Percentiles rank a stretch among this genome's conserved stretches.
These are phyloP conservation scores for Gambusia yucatana DNA, from an alignment of 2,797 vertebrate species.

Conservation along the genomic window DNA sequence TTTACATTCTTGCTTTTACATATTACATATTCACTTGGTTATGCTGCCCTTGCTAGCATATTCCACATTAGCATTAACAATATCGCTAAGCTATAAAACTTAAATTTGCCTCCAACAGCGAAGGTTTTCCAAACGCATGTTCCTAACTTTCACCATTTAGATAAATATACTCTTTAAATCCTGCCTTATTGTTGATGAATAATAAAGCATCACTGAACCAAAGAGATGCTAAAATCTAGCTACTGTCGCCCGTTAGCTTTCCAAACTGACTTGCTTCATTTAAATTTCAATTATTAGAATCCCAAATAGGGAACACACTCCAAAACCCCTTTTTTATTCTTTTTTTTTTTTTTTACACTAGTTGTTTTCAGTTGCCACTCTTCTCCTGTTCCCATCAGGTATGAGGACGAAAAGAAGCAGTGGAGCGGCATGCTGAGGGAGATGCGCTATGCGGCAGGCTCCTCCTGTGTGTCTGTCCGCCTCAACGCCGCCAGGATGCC, in stretches of 20 bases:
- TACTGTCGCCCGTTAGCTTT: neutral
- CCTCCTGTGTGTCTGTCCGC: slow-evolving; percentile 90
- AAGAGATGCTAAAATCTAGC: neutral
- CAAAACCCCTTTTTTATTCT: neutral
- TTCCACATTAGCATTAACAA: neutral
- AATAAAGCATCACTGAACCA: neutral
- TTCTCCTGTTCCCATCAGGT: slow-evolving; percentile 74
- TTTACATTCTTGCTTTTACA: neutral
- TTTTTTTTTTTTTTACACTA: neutral
- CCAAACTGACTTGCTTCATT: neutral
- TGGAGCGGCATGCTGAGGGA: slow-evolving; percentile 97
- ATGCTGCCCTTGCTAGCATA: neutral
- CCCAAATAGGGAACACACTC: neutral
- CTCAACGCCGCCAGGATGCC: slow-evolving; percentile 94
- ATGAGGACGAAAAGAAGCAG: slow-evolving; percentile 94
- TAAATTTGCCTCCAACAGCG: neutral
- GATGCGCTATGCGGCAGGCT: slow-evolving; percentile 94
- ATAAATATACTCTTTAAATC: neutral
- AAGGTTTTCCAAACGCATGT: neutral
- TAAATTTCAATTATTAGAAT: neutral
- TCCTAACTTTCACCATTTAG: neutral
- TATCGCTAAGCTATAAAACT: neutral
- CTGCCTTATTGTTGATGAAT: neutral
- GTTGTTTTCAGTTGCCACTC: neutral
- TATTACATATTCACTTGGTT: neutral